A percentile compares a stretch with the other conserved stretches of the same genome.
phyloP scores from a whole-genome alignment of 2,113 vertebrate genomes.

The Caranx melampygus region DNA sequence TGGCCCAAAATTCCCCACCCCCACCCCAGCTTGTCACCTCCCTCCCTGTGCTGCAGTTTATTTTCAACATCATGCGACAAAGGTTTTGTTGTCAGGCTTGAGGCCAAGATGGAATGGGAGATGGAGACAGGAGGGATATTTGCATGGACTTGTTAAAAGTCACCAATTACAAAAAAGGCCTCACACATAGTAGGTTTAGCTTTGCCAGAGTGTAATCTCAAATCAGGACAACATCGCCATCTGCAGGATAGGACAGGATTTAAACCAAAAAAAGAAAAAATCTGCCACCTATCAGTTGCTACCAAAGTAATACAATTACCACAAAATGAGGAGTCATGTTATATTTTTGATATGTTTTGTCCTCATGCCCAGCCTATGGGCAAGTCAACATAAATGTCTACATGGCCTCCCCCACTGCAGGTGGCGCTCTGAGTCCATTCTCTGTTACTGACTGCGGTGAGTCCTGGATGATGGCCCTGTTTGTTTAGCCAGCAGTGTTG shows the following conservation, averaged over 20 bases:
- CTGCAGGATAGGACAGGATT: conserved; percentile 73
- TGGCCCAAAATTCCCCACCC: conserved; percentile 18
- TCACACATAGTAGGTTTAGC: conserved; percentile 43
- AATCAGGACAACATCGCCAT: conserved; percentile 80
- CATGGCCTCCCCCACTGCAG: conserved; percentile 53
- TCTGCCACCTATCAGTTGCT: neutral
- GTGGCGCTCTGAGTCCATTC: conserved; percentile 51
- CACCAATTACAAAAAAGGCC: conserved; percentile 71
- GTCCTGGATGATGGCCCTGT: conserved; percentile 63
- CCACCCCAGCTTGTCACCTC: conserved; percentile 15
- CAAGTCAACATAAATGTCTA: neutral
- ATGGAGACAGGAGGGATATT: conserved; percentile 59
- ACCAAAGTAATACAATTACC: conserved; percentile 9
- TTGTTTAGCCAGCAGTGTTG: conserved; percentile 77
- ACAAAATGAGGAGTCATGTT: neutral
- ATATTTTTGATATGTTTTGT: neutral
- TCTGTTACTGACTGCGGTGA: conserved; percentile 26
- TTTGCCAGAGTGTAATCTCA: conserved; percentile 17
- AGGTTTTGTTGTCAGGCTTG: conserved; percentile 54
- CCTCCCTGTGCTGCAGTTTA: conserved; percentile 8
- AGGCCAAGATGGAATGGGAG: conserved; percentile 44
- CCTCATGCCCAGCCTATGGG: neutral
- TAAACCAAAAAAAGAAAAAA: neutral
- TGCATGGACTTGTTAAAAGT: conserved; percentile 71
- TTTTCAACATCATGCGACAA: conserved; percentile 45